Base-by-base conservation (phyloP, 1,140 invertebrate genomes). In the Cotesia typhae region DNA sequence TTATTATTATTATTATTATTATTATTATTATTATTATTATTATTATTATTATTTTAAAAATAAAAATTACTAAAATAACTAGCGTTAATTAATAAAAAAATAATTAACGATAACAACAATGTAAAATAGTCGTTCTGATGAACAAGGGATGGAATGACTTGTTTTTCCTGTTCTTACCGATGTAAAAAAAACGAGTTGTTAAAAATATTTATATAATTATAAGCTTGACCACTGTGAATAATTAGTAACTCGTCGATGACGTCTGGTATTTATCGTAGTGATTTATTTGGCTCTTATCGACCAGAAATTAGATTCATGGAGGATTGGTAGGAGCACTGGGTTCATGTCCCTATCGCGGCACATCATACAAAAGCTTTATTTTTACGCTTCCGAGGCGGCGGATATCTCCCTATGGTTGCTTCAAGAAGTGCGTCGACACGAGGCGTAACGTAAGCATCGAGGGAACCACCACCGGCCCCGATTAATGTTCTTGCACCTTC, bases 371-470 rank as follows among this genome's bases (percentile, higher is more conserved):
- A 71, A 63, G 17, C 14, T 9, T 64, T 59, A 51, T 77, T 76
- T 76, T 82, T 73, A 78, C 81, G 78, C 77, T 80, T 79, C 81
- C 80, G 74, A 84, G 84, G 82, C 83, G 73, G 81, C 81, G 82
- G 82, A 82, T 78, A 67, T 79, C 79, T 84, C 85, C 88, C 91
- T 94, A 94, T 90, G 93, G 93, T 87, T 94, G 93, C 88, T 94
- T 94, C 86, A 94, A 87, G 85, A 94, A 94, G 84, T 94, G 93
- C 84, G 93, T 94, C 82, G 93, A 94, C 72, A 94, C 93, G 82
- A 94, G 89, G 88, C 93, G 92, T 91, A 94, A 92, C 88, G 92
- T 94, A 90, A 94, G 92, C 93, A 94, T 94, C 82, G 86, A 83
- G 80, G 79, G 83, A 80, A 79, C 60, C n/a, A 51, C 38, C 60